A percentile compares a stretch with the other conserved stretches of the same genome.
These are phyloP conservation scores for Oscheius myriophilus DNA, from an alignment of 2,888 invertebrate species.

Conservation along the genomic window DNA sequence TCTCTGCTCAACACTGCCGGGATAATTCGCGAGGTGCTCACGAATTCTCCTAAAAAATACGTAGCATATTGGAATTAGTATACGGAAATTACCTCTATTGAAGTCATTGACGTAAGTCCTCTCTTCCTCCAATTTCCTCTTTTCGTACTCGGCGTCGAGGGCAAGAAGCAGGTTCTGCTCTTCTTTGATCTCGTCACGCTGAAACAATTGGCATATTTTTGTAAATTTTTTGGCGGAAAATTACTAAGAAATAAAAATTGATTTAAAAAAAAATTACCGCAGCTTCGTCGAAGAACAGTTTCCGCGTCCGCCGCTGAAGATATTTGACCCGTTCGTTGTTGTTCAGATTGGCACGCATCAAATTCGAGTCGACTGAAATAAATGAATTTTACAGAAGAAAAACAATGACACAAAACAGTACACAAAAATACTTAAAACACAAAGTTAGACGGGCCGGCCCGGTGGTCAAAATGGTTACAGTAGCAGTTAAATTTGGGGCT, in stretches of 20 bases:
- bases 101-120: slow-evolving; percentile 11
- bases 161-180: slow-evolving; percentile 42
- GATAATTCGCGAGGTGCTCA: slow-evolving; percentile 13
- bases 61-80: not conserved
- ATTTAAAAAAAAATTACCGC: slow-evolving; percentile 15
- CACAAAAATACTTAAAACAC: no score
- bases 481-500: no score
- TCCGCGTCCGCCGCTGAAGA: slow-evolving; percentile 29
- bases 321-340: not conserved
- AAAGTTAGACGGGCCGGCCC: no score
- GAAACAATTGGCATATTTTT: slow-evolving; percentile 6
- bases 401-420: no score
- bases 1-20: slow-evolving; percentile 21
- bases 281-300: slow-evolving; percentile 34
- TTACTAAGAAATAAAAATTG: not conserved
- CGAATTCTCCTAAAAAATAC: slow-evolving; percentile 23
- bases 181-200: slow-evolving; percentile 22
- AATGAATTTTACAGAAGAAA: no score
- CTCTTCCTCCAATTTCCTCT: slow-evolving; percentile 41
- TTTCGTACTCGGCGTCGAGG: slow-evolving; percentile 45
- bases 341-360: slow-evolving; percentile 25
- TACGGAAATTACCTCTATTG: slow-evolving; percentile 4
- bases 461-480: no score
- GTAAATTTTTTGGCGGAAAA: not conserved
- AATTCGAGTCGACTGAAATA: slow-evolving; percentile 40